Evolutionary conservation across 2,888 invertebrate genomes (phyloP), one percentile per base, ranked within the genome.

Genomic region (Leptinotarsa haldemani): DNA sequence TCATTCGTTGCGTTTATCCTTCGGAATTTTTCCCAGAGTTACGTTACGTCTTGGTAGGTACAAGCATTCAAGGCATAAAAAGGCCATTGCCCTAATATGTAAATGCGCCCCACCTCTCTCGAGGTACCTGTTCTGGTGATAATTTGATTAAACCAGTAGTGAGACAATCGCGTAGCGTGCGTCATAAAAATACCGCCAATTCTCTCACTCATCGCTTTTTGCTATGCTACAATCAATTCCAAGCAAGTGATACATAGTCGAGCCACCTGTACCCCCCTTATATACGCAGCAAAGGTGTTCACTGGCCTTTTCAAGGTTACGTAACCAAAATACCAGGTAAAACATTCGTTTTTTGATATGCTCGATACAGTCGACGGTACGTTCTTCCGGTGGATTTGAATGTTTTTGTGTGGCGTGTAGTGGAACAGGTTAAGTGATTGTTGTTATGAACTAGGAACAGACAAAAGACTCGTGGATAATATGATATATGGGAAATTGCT

Each of bases 261-360:
- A 61, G 61, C 61, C 61, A 61, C 61, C 61, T 61, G 61, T 61
- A 30, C 30, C 61, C 61, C 61, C 9, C 30, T 7, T 56, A 56
- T 16, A 20, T 25, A 40, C 61, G n/a, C 61, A n/a, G 61, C 40
- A 22, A 40, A 56, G 56, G 61, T 61, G 46, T 52, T 68, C 73
- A 70, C 65, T 70, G 74, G 70, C 71, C 74, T 74, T 74, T 71
- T 69, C 71, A 74, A 74, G 74, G 74, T 74, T 71, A 71, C 71
- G 58, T 69, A 70, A 53, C 70, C 70, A 48, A 40, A 48, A 53
- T 46, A 70, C 66, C 74, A 46, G 70, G 67, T 74, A 64, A 52
- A 71, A 68, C 53, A 67, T 71, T 70, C 53, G 65, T 67, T 67
- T 70, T 74, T 74, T 65, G 68, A 56, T 58, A 66, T 52, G 70